Evolutionary conservation across 2,113 vertebrate species (phyloP), one percentile per base, ranked within the genome.

Genomic region (Myiozetetes cayanensis): DNA sequence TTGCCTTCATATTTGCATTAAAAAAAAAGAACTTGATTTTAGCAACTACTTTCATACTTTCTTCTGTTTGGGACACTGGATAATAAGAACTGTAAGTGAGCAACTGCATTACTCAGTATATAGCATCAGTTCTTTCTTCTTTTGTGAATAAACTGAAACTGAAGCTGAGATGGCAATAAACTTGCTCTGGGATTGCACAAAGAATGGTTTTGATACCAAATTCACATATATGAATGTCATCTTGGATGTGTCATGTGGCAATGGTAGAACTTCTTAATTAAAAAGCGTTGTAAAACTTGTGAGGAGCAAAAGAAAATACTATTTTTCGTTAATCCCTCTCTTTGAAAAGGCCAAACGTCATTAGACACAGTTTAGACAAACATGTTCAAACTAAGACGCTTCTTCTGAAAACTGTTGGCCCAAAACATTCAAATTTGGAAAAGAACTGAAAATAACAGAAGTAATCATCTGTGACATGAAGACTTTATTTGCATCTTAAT

Each of bases 401-500:
- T 88, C 58, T 50, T 46, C 10, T 70, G 82, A 62, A 62, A 90
- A 86, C n/a, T 24, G 8, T 84, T 90, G 52, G 31, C n/a, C 83
- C 52, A 46, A 94, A 90, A 72, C 23, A 37, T 67, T 63, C 12
- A 80, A 70, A 33, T 70, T 87, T 76, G 52, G 27, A 31, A 92
- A 90, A 70, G 73, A 92, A 74, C 55, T 89, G 86, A 90, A 94
- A 93, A 87, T 79, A 94, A 30, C 31, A 86, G 49, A 23, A 85
- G 22, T 58, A 27, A 35, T 96, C 39, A 81, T 75, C 49, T 68
- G 35, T 85, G 67, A 88, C 79, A 79, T 76, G 46, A 91, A 56
- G 74, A 73, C 21, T 88, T 79, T 68, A 79, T 93, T 76, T 93
- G 67, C 59, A 88, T 74, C 75, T 74, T 92, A 80, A 88, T 55